Conservation (phyloP, 2,888 invertebrate genomes). For the Chrysolina americana region DNA sequence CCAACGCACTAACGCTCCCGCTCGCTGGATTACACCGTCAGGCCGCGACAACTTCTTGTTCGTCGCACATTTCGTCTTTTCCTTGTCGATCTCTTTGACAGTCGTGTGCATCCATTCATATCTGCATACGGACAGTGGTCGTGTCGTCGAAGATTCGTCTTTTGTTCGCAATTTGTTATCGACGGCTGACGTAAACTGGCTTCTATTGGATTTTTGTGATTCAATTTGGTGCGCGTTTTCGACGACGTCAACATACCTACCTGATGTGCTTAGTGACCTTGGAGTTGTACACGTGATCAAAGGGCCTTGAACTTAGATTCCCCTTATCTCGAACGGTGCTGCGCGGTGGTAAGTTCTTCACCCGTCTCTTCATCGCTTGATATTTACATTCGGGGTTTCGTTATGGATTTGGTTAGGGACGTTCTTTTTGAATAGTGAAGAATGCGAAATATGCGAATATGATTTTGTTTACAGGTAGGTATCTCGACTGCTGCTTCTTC, state of each 20-base stretch:
- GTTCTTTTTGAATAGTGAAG: background rate
- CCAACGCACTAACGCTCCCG: slow-evolving; percentile 35
- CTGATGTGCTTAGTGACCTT: slow-evolving; percentile 68
- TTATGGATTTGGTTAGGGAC: background rate
- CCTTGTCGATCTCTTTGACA: background rate
- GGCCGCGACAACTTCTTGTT: slow-evolving; percentile 16
- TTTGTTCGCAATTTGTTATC: background rate
- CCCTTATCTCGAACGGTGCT: slow-evolving; percentile 27
- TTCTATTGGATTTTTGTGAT: background rate
- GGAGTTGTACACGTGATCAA: slow-evolving; percentile 73
- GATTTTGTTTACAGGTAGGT: too few species aligned
- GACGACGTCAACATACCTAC: slow-evolving; percentile 49
- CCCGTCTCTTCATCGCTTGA: background rate
- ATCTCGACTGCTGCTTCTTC: too few species aligned
- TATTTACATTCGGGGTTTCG: background rate
- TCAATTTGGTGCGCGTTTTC: slow-evolving; percentile 50
- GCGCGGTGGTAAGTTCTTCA: slow-evolving; percentile 14
- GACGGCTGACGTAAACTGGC: background rate
- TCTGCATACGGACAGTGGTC: background rate
- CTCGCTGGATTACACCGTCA: slow-evolving; percentile 21
- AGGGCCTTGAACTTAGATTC: slow-evolving; percentile 73
- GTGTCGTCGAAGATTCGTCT: background rate
- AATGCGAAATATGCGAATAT: too few species aligned
- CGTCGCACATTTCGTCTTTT: background rate
- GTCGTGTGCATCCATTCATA: slow-evolving; percentile 17